A percentile compares a stretch with the other conserved stretches of the same genome.
phyloP scores from a whole-genome alignment of 2,113 vertebrate species.

The Sardina pilchardus region DNA sequence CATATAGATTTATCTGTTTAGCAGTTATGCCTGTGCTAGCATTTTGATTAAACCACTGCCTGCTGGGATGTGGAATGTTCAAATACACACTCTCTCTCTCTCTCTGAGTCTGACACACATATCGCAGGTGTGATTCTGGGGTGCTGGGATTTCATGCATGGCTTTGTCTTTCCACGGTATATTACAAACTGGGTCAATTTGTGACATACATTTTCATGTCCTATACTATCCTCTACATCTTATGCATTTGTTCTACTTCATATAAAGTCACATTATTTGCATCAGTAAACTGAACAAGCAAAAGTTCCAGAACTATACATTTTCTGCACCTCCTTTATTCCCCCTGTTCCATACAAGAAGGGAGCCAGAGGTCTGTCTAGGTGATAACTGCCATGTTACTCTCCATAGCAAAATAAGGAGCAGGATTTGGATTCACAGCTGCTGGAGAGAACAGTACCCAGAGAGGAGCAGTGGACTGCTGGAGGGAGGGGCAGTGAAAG shows the following conservation, averaged over 20 bases:
- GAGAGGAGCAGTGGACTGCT: slow-evolving; percentile 56
- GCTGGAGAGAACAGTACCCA: slow-evolving; percentile 69
- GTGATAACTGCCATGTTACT: slow-evolving; percentile 56
- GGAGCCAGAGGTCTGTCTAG: neutral
- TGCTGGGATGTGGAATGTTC: neutral
- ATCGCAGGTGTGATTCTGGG: neutral
- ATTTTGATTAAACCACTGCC: neutral
- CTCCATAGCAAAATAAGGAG: slow-evolving; percentile 77
- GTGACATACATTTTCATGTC: neutral
- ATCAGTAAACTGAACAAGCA: too few relatives aligned
- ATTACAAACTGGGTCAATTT: slow-evolving; percentile 9
- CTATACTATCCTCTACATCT: too few relatives aligned
- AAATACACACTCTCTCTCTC: neutral
- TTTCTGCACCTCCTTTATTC: neutral
- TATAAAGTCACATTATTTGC: too few relatives aligned
- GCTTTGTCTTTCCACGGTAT: neutral
- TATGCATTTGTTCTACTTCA: too few relatives aligned
- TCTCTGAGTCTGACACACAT: neutral
- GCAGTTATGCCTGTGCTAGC: neutral
- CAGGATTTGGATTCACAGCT: slow-evolving; percentile 87
- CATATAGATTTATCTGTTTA: neutral
- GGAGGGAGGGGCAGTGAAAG: slow-evolving; percentile 42
- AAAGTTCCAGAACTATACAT: neutral
- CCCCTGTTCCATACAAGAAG: neutral
- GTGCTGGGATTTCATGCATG: slow-evolving; percentile 11